Base-by-base conservation (phyloP, 2,888 invertebrate genomes). In the Xestia c-nigrum region DNA sequence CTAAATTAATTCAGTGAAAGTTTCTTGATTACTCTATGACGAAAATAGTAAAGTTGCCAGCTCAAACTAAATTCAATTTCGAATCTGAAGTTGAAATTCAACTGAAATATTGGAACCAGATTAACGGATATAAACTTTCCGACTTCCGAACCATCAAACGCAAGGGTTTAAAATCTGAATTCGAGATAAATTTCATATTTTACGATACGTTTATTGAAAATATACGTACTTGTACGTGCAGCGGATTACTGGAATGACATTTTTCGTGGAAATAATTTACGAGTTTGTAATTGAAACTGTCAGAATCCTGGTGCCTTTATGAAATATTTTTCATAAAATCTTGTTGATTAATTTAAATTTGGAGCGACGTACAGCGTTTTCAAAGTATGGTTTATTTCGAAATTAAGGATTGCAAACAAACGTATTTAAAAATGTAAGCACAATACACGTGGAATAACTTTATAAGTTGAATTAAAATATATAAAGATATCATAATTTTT, bases 41-140 rank as follows among this genome's bases (percentile, higher is more conserved):
- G 68, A 76, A 71, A 66, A 66, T 70, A 76, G 61, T 80, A 46
- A 80, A 82, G 72, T 80, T 75, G 61, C 72, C 72, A 84, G 63
- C 63, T 57, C 46, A 68, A 81, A 83, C 78, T 77, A 59, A 81
- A 84, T 70, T 76, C 52, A 76, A 83, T 84, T 76, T 72, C 66
- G 9, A 61, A 69, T 72, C 52, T 63, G 75, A 84, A 80, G 83
- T 71, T 50, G 68, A 78, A 83, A 61, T 74, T 78, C 61, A 59
- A 74, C 47, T 78, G 66, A 69, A 78, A 72, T 78, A 74, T 84
- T 69, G 64, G n/a, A 80, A 67, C n/a, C 59, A 71, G 57, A 84
- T 83, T 75, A 76, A 76, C 63, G 67, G 57, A 74, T 76, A 70
- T 71, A 59, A 76, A 80, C 38, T 84, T 72, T 43, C 9, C 31